phyloP scores from a whole-genome alignment of 1,140 invertebrate species.

The Lepidurus packardi region DNA sequence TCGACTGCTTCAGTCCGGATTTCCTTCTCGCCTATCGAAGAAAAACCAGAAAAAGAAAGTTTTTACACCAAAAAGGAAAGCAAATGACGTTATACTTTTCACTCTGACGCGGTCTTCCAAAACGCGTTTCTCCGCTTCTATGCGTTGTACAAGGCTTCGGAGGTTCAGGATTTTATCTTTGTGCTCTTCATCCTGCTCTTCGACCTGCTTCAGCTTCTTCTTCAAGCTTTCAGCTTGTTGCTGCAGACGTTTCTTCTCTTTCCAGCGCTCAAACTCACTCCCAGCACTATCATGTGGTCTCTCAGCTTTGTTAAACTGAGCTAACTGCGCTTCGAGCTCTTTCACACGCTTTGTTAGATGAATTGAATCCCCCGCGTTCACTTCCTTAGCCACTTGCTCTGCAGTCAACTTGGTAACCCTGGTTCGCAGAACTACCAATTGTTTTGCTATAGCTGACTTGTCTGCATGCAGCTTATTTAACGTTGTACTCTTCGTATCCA shows the following conservation, averaged over 20 bases:
- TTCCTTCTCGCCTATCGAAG: constrained; percentile 24
- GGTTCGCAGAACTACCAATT: constrained; percentile 28
- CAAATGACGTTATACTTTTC: constrained; percentile 2
- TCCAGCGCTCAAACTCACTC: constrained; percentile 27
- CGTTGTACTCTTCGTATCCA: neutral
- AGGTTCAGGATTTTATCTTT: neutral
- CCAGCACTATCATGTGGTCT: constrained; percentile 13
- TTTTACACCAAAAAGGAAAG: neutral
- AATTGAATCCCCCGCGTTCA: neutral
- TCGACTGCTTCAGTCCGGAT: neutral
- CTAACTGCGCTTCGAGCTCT: constrained; percentile 30
- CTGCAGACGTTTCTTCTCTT: constrained; percentile 27
- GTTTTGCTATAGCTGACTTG: constrained; percentile 22
- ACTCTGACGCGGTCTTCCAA: constrained; percentile 27
- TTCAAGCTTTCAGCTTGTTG: constrained; percentile 1
- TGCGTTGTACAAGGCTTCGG: neutral
- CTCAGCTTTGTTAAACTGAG: constrained; percentile 31
- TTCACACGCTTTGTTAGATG: constrained; percentile 32
- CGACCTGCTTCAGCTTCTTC: constrained; percentile 14
- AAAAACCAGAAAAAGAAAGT: neutral
- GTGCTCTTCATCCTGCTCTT: constrained; percentile 20
- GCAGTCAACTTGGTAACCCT: constrained; percentile 28
- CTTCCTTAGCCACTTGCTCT: constrained; percentile 15
- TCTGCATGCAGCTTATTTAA: constrained; percentile 27
- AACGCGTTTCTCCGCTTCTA: constrained; percentile 28